These are phyloP conservation scores for Hydrophis major DNA, from an alignment of 2,797 vertebrate genomes.

Conservation along the genomic window DNA sequence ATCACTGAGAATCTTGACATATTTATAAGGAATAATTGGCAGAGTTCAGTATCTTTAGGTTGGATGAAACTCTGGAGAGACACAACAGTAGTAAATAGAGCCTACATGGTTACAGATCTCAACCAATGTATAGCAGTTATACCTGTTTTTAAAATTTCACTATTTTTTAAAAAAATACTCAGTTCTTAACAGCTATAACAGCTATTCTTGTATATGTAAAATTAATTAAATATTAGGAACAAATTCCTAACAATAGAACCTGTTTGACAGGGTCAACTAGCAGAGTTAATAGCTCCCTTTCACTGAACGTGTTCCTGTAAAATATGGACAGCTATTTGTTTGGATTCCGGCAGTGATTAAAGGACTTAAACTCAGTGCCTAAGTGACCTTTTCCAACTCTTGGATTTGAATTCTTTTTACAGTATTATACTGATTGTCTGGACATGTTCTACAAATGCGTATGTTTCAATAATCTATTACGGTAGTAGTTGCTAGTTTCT, in stretches of 20 bases:
- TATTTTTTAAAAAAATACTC: neutral
- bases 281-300: neutral
- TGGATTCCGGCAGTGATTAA: neutral
- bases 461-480: neutral
- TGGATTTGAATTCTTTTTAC: neutral
- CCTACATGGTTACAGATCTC: neutral
- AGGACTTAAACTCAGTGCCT: neutral
- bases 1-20: neutral
- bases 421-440: neutral
- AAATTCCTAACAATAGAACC: neutral
- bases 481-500: neutral
- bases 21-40: neutral
- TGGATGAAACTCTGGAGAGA: neutral
- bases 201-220: neutral
- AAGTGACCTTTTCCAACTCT: neutral
- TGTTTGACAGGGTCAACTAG: neutral
- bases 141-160: neutral
- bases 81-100: neutral
- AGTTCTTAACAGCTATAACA: neutral
- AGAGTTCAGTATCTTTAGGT: neutral
- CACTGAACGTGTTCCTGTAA: neutral
- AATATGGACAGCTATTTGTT: neutral
- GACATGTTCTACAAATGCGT: neutral
- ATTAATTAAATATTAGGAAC: neutral
- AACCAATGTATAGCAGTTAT: neutral